Base-by-base conservation (phyloP, 2,797 vertebrate species). In the Anabas testudineus region DNA sequence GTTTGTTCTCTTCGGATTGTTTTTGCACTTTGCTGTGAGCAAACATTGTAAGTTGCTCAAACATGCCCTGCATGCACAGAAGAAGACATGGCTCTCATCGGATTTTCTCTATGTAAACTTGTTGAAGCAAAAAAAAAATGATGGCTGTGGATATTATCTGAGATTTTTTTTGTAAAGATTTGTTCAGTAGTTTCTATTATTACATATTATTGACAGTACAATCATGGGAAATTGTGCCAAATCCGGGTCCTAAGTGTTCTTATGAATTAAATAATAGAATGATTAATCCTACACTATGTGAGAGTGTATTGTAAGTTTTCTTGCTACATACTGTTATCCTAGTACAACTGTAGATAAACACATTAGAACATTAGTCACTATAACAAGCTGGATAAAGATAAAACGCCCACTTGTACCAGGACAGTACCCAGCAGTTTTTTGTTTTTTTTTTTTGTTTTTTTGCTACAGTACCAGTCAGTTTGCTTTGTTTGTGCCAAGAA, bases 401-500 rank as follows among this genome's bases (percentile, higher is more conserved):
- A 51, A 53, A 15, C 13, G 13, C n/a, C 37, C n/a, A 0, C 43
- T 39, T 1, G 19, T 78, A 74, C 70, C 34, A 62, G 69, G 10
- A 78, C 47, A 73, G 45, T 57, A 42, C 47, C 46, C 7, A 3
- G 37, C 55, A 39, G 71, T 61, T 74, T 18, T 4, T 16, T 46
- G 2, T 72, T 56, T 72, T 71, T 74, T 71, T 51, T 19, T 14
- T 47, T 72, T 56, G 72, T 71, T 74, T 71, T 51, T 19, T 14
- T 47, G 34, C 34, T 34, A 34, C 34, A 9, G 2, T 30, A 67
- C 10, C 3, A 65, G 12, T 80, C 48, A 70, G 15, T 70, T 36
- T 2, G 13, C 37, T 55, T 7, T 46, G 39, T 56, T 64, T 80
- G 5, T 61, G 10, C 10, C 30, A 26, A 46, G 41, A 60, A 39